Evolutionary conservation across 53 echinoderm and acorn worm genomes (phyloP), one percentile per base, ranked within the genome.

Genomic region (Actinopyga echinites): DNA sequence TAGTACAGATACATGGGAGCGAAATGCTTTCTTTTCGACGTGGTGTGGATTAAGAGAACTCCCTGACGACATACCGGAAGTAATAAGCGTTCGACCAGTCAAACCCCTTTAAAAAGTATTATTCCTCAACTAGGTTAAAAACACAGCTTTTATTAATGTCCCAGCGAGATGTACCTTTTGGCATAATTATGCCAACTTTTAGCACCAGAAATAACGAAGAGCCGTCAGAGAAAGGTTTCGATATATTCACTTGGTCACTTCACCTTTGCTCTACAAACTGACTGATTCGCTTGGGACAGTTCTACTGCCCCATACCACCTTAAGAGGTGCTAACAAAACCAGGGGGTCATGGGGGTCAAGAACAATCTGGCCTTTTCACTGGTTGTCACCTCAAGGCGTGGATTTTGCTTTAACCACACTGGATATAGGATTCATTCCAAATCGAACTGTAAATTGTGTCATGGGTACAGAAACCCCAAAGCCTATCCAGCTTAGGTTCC

Each of bases 401-500:
- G 69, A 69, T 69, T n/a, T 69, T 69, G n/a, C 69, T 3, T 69
- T 21, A 38, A 69, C 69, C 69, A 69, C 69, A 69, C 43, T 69
- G 40, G 69, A 43, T n/a, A 69, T 40, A 40, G 25, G 20, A 38
- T 69, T 69, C 30, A 28, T 65, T 36, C 40, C 37, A 44, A 6
- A 7, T 44, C 44, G 44, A 44, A 7, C 44, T 44, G 44, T 13
- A 44, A 44, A 44, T 44, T 20, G 20, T 38, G 69, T 32, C 69
- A 40, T 69, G n/a, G 43, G 40, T 69, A 34, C 37, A 69, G 69
- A 37, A 69, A 69, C 40, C 40, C 69, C 40, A 40, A 69, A 69
- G 69, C 69, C 69, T 69, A 69, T 37, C 69, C 69, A 69, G 69
- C 69, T 69, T 69, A 69, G 69, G 69, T 69, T 69, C 37, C 2